These are phyloP conservation scores for Microdon myrmicae DNA, from an alignment of 2,888 invertebrate genomes.

Conservation along the genomic window DNA sequence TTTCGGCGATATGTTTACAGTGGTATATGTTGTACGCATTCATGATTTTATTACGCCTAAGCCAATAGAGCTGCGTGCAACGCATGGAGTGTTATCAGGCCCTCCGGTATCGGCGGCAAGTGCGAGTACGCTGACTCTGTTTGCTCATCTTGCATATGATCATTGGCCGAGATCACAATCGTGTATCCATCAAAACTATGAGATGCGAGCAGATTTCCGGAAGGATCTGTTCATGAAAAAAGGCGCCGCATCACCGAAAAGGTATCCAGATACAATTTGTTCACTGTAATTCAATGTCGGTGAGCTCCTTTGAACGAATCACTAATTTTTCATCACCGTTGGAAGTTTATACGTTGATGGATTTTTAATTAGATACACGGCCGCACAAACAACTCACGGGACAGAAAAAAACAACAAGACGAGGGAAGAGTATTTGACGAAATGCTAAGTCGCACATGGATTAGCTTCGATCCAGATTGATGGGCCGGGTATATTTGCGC, in stretches of 20 bases:
- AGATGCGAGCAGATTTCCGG: slow-evolving; percentile 24
- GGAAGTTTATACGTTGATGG: slow-evolving; percentile 31
- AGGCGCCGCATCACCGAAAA: slow-evolving; percentile 2
- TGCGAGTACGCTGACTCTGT: slow-evolving; percentile 7
- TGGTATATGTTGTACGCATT: slow-evolving; percentile 17
- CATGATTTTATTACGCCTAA: slow-evolving; percentile 28
- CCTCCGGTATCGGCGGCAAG: slow-evolving; percentile 1
- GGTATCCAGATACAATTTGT: slow-evolving; percentile 4
- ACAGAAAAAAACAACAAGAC: slow-evolving; percentile 4
- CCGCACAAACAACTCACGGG: slow-evolving; percentile 3
- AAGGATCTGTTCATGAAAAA: slow-evolving; percentile 24
- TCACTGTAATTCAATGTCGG: slow-evolving; percentile 11
- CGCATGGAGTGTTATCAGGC: slow-evolving; percentile 14
- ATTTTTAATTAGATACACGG: slow-evolving; percentile 38
- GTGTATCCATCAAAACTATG: neutral
- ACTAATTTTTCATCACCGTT: slow-evolving; percentile 32
- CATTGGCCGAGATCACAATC: slow-evolving; percentile 25
- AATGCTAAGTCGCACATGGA: slow-evolving; percentile 32
- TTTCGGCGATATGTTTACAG: slow-evolving; percentile 2
- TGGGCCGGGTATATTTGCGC: slow-evolving; percentile 16
- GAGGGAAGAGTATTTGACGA: slow-evolving; percentile 29
- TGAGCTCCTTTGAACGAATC: slow-evolving; percentile 20
- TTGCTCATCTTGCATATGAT: slow-evolving; percentile 5
- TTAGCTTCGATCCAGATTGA: slow-evolving; percentile 46
- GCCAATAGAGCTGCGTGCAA: slow-evolving; percentile 26